Base-by-base conservation (phyloP, 2,888 invertebrate genomes). In the Drosophila stalkeri region DNA sequence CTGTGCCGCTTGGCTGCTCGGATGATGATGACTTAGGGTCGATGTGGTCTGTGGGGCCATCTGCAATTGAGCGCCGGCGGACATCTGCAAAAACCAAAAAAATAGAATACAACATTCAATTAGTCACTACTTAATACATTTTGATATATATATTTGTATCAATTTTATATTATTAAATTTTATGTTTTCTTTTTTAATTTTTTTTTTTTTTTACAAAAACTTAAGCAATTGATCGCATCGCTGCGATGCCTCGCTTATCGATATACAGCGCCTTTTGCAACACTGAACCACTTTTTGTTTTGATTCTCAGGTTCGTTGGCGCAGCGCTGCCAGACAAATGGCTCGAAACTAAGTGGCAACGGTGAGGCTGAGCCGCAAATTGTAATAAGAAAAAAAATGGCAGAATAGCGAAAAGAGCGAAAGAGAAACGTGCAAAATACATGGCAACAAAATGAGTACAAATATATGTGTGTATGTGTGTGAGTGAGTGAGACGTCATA, bases 31-130 rank as follows among this genome's bases (percentile, higher is more conserved):
- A 90, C 91, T 91, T 92, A 92, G 89, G 88, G 92, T 88, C 88
- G 92, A 93, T 94, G 97, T 96, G 94, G 97, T 96, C 96, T 97
- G 97, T 94, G 97, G 97, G 96, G 97, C 97, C 97, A 97, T 97
- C 96, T 97, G 97, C 96, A 97, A 96, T 96, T 97, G 97, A 95
- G 97, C 96, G 95, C 97, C 97, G 96, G 97, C 97, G 96, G 97
- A 97, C 97, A 97, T 97, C 97, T 97, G 95, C 91, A 91, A 91
- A 37, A 91, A 37, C 23, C 43, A 9, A 20, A 70, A 47, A 47
- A 62, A 49, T 2, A 37, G 51, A 9, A 33, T 68, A 47, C 37
- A 64, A 62, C 33, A 47, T 16, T 2, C 37, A 27, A 46, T 78
- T 65, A n/a, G n/a, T n/a, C n/a, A n/a, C n/a, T n/a, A n/a, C n/a